A percentile compares a stretch with the other conserved stretches of the same genome.
These are phyloP conservation scores for Drosophila saltans DNA, from an alignment of 1,140 invertebrate genomes.

Conservation along the genomic window DNA sequence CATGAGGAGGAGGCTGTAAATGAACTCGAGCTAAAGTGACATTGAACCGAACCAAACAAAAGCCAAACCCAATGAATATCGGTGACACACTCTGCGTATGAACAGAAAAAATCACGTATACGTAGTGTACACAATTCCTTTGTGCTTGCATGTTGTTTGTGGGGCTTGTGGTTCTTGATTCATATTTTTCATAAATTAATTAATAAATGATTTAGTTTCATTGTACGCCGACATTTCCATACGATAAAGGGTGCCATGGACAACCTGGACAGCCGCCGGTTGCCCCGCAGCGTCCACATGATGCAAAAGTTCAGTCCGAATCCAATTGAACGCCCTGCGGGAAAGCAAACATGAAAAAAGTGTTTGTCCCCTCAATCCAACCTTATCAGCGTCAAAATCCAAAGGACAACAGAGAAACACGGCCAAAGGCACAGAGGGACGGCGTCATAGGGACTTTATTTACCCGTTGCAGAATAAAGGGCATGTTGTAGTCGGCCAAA, in stretches of 20 bases:
- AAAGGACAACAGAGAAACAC: not conserved
- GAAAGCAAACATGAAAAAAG: not conserved
- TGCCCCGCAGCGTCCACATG: not conserved
- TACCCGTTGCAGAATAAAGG: too few relatives aligned
- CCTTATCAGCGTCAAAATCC: not conserved
- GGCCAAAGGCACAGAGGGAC: not conserved
- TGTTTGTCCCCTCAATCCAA: not conserved
- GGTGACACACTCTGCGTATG: constrained; percentile 41
- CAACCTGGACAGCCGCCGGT: not conserved
- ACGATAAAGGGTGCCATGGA: not conserved
- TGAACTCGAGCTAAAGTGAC: constrained; percentile 42
- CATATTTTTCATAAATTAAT: constrained; percentile 9
- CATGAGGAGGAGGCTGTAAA: constrained; percentile 33
- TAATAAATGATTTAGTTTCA: constrained; percentile 1
- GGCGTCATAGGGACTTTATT: too few relatives aligned
- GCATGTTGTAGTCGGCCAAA: too few relatives aligned
- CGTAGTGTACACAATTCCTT: constrained; percentile 34
- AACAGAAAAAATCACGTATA: constrained; percentile 48
- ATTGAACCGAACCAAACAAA: constrained; percentile 28
- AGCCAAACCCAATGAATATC: constrained; percentile 26
- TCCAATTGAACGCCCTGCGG: not conserved
- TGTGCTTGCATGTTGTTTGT: not conserved
- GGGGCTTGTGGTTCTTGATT: not conserved
- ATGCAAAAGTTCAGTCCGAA: not conserved
- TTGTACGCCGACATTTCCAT: not conserved